Evolutionary conservation across 1,140 invertebrate species (phyloP), one percentile per base, ranked within the genome.

Genomic region (Globodera rostochiensis): DNA sequence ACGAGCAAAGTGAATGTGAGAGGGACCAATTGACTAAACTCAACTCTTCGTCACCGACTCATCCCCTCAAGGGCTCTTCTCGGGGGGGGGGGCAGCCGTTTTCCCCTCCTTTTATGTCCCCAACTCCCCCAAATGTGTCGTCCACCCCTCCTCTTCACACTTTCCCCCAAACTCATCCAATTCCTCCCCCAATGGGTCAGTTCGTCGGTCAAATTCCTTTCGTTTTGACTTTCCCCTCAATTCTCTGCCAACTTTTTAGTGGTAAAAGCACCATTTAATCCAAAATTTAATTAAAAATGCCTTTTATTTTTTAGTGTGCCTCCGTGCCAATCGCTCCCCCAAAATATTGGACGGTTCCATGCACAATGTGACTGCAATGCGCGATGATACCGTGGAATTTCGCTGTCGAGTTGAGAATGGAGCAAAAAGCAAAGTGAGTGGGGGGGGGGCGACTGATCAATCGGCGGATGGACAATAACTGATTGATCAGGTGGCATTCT

Each of bases 381-480:
- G 87, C 19, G 88, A 88, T 9, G 82, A 89, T 25, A 89, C 88
- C 53, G 85, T 88, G 7, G 86, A 89, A 67, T 88, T 88, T 66
- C 82, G 82, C 11, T 88, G 87, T 77, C 80, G 66, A 75, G 80
- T 88, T 15, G 81, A 83, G 47, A 82, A 88, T 74, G 73, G 84
- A 13, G 87, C 86, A 67, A 82, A 86, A 60, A 79, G 87, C 70
- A 86, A 85, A 84, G 88, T 86, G 57, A 70, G 46, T 15, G 15
- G n/a, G 15, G 8, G 36, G 70, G 15, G 13, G 15, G 57, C 75
- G 25, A 50, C 46, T n/a, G 80, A 11, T 21, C 45, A 21, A 49
- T 82, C 69, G 36, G 8, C 21, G 64, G 11, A 49, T 9, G 7
- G 11, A 75, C 19, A 25, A n/a, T 36, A 64, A 21, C 60, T 45